phyloP scores from a whole-genome alignment of 2,888 invertebrate species.

The Leptura quadrifasciata region DNA sequence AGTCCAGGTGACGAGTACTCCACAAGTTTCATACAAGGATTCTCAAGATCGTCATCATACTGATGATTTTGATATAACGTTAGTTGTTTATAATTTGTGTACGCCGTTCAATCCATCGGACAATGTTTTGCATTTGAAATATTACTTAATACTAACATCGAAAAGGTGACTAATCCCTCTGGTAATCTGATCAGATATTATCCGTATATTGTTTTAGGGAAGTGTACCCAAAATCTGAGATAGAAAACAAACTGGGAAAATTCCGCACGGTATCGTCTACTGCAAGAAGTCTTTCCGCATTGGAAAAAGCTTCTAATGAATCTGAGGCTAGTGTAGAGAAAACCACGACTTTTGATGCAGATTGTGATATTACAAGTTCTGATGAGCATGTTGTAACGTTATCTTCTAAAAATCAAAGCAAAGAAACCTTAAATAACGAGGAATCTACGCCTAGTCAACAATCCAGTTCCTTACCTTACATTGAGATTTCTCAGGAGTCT shows the following conservation, averaged over 20 bases:
- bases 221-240: conserved; percentile 78
- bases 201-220: conserved; percentile 70
- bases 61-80: conserved; percentile 82
- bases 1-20: conserved; percentile 78
- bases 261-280: conserved; percentile 77
- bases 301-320: conserved; percentile 59
- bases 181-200: background rate
- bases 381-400: conserved; percentile 57
- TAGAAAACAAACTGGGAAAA: conserved; percentile 78
- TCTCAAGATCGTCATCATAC: conserved; percentile 78
- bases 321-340: conserved; percentile 51
- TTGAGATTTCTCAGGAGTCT: conserved; percentile 77
- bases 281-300: conserved; percentile 59
- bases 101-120: conserved; percentile 68
- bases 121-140: conserved; percentile 75
- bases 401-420: conserved; percentile 52
- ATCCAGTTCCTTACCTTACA: conserved; percentile 57
- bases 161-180: conserved; percentile 69
- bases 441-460: conserved; percentile 47
- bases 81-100: conserved; percentile 79
- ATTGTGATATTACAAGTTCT: conserved; percentile 53
- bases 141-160: conserved; percentile 79
- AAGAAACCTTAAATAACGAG: conserved; percentile 51
- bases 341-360: conserved; percentile 39
- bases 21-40: conserved; percentile 77